These are phyloP conservation scores for Tachina lurida DNA, from an alignment of 2,888 invertebrate genomes.

Conservation along the genomic window DNA sequence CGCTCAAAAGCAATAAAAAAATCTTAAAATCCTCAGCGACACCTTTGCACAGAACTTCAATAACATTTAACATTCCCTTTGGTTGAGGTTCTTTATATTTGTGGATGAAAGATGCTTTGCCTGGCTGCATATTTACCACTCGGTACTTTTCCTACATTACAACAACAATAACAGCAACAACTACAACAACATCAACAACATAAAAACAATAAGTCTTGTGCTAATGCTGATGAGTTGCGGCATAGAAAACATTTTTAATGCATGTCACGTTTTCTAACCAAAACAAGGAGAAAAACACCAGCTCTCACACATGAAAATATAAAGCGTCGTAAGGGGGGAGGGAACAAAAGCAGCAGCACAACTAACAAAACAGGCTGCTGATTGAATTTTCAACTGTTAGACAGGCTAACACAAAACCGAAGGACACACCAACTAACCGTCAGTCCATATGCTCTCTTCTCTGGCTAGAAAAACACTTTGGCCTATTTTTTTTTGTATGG, in stretches of 20 bases:
- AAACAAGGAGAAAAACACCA: slow-evolving; percentile 38
- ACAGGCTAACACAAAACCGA: neutral
- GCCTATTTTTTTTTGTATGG: neutral
- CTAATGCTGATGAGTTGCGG: slow-evolving; percentile 55
- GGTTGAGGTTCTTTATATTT: slow-evolving; percentile 44
- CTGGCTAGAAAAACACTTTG: neutral
- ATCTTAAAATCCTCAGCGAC: slow-evolving; percentile 65
- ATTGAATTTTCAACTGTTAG: slow-evolving; percentile 59
- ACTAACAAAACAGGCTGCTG: slow-evolving; percentile 49
- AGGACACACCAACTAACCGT: slow-evolving; percentile 3
- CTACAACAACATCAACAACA: slow-evolving; percentile 3
- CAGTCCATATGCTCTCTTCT: neutral
- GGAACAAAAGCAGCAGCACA: slow-evolving; percentile 30
- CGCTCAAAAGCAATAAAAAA: slow-evolving; percentile 17
- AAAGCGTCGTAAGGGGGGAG: neutral
- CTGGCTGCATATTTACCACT: slow-evolving; percentile 19
- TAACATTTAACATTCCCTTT: slow-evolving; percentile 65
- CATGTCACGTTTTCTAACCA: slow-evolving; percentile 68
- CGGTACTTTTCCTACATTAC: neutral
- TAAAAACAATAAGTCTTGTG: neutral
- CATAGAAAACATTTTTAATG: slow-evolving; percentile 54
- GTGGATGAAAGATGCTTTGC: slow-evolving; percentile 24
- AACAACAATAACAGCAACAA: slow-evolving; percentile 2
- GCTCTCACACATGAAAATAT: slow-evolving; percentile 21
- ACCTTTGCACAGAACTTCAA: slow-evolving; percentile 68